Evolutionary conservation across 2,888 invertebrate species (phyloP).

Genomic region (Scaptomyza parva): DNA sequence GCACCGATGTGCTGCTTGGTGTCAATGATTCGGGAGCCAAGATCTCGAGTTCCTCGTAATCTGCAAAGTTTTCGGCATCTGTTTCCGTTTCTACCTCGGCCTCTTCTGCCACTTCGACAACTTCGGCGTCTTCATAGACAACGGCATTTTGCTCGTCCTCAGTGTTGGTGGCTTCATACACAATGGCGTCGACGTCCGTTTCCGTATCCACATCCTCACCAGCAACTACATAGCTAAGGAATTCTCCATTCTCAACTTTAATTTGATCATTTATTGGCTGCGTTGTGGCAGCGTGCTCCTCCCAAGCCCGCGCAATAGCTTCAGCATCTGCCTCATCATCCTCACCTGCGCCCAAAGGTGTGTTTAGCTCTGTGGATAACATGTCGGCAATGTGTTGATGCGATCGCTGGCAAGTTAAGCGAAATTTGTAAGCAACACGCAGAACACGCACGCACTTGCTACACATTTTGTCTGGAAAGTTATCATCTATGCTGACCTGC

Average conservation of each 20-base stretch:
- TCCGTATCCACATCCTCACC: constrained; percentile 58
- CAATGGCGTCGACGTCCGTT: constrained; percentile 52
- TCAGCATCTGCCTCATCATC: constrained; percentile 45
- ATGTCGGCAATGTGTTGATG: constrained; percentile 79
- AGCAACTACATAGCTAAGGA: constrained; percentile 61
- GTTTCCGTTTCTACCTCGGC: constrained; percentile 54
- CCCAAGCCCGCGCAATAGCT: constrained; percentile 52
- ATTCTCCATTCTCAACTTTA: constrained; percentile 43
- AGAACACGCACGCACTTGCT: constrained; percentile 72
- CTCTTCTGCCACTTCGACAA: constrained; percentile 42
- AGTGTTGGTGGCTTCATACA: constrained; percentile 38
- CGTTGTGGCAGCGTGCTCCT: constrained; percentile 43
- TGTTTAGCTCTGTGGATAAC: constrained; percentile 41
- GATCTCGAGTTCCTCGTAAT: constrained; percentile 59
- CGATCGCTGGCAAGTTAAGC: constrained; percentile 78
- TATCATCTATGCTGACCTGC: constrained; percentile 77
- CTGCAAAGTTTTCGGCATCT: constrained; percentile 62
- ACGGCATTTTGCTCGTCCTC: constrained; percentile 43
- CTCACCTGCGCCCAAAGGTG: constrained; percentile 5
- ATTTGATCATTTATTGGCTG: constrained; percentile 25
- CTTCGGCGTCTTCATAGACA: constrained; percentile 34
- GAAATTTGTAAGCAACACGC: constrained; percentile 78
- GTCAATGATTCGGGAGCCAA: constrained; percentile 36
- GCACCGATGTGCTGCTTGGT: not conserved
- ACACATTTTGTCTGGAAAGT: constrained; percentile 82